These are phyloP conservation scores for Esox lucius DNA, from an alignment of 2,797 vertebrate species.

Conservation along the genomic window DNA sequence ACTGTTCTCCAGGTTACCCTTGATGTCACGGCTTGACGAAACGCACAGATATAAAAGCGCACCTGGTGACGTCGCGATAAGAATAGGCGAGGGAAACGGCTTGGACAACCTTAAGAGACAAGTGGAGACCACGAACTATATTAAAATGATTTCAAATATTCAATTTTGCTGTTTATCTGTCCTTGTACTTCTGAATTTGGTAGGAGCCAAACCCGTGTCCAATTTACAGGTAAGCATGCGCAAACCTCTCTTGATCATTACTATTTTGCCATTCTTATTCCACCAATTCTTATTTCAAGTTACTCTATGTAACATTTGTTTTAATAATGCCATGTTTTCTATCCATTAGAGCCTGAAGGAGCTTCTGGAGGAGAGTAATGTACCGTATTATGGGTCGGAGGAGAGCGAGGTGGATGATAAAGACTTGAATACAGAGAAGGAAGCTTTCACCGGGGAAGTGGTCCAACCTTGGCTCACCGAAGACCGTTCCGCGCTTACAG, in stretches of 20 bases:
- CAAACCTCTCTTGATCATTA: not conserved
- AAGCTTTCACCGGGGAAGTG: constrained; percentile 33
- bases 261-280: not conserved
- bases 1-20: constrained; percentile 48
- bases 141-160: constrained; percentile 45
- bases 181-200: constrained; percentile 57
- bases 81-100: constrained; percentile 4
- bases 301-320: not conserved
- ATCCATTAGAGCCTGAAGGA: constrained; percentile 62
- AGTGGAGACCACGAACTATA: not conserved
- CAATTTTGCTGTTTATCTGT: constrained; percentile 55
- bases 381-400: constrained; percentile 45
- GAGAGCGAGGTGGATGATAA: constrained; percentile 38
- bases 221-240: constrained; percentile 67
- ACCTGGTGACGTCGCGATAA: constrained; percentile 47
- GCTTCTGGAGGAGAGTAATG: constrained; percentile 59
- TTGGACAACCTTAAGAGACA: constrained; percentile 13
- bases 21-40: constrained; percentile 66
- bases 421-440: constrained; percentile 45
- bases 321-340: constrained; percentile 1
- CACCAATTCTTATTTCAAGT: not conserved
- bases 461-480: constrained; percentile 41
- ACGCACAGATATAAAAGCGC: constrained; percentile 68
- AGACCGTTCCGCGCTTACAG: constrained; percentile 44
- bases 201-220: constrained; percentile 61